Base-by-base conservation (phyloP, 2,888 invertebrate species). In the Barypeithes pellucidus region DNA sequence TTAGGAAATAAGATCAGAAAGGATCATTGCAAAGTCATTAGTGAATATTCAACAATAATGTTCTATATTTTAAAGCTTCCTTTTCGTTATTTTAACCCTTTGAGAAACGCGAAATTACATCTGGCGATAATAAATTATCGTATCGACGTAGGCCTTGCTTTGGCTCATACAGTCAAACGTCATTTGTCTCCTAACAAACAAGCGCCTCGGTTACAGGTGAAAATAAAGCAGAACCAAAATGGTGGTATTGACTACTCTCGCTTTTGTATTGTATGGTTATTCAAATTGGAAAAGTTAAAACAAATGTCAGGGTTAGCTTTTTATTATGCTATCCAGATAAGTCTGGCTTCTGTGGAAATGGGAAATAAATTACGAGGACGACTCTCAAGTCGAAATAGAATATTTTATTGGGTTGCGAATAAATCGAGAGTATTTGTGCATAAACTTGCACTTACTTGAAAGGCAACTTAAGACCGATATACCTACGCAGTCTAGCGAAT, bases 301-400 rank as follows among this genome's bases (percentile, higher is more conserved):
- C 52, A 41, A 66, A 66, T 54, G 65, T 65, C 36, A 41, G 18
- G 52, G 50, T 54, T 39, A 22, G 52, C 22, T 66, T 66, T 66
- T 66, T 66, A 66, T 66, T 54, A 66, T 66, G 47, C 43, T n/a
- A 33, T 36, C 50, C 24, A 11, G 29, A 36, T 36, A 63, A 45
- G 24, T 50, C 11, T 16, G 45, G 20, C 16, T 47, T 47, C 39
- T 5, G 47, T 14, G 29, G 41, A 62, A 62, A 62, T 45, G 45
- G 43, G 16, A 45, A 62, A 47, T 47, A 62, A 45, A 18, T 63
- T 63, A 63, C 50, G 47, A 36, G 12, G 50, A 47, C 50, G n/a
- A n/a, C n/a, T n/a, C n/a, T 36, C 24, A 22, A 24, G 61, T 36
- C 20, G 43, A 4, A 24, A 45, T 60, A 22, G 41, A 12, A n/a